Conservation (phyloP, 2,888 invertebrate genomes). For the Phengaris arion region DNA sequence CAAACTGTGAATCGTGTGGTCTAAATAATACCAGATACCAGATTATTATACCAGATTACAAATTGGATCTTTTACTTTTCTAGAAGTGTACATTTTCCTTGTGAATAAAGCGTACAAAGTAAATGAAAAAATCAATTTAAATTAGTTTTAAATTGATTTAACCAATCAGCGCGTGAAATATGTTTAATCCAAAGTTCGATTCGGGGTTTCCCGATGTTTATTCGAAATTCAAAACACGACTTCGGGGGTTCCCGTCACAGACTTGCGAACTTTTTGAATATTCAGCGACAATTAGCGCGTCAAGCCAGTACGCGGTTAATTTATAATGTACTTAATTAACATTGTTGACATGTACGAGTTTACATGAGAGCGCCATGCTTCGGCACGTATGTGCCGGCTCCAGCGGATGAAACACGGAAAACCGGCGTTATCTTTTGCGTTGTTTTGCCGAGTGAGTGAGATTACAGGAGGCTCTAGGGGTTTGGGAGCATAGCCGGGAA, state of each 20-base stretch:
- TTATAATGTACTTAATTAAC: neutral
- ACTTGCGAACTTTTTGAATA: slow-evolving; percentile 4
- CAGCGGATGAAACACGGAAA: too few relatives aligned
- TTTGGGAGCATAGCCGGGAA: too few relatives aligned
- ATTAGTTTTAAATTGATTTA: neutral
- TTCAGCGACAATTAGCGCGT: neutral
- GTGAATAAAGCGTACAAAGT: too few relatives aligned
- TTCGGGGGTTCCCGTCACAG: neutral
- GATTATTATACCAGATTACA: too few relatives aligned
- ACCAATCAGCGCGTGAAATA: neutral
- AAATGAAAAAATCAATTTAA: neutral
- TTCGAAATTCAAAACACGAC: neutral
- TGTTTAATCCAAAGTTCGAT: neutral
- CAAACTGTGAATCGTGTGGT: too few relatives aligned
- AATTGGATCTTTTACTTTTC: too few relatives aligned
- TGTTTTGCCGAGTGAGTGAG: too few relatives aligned
- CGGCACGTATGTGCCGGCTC: too few relatives aligned
- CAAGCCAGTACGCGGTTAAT: neutral
- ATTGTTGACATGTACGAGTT: neutral
- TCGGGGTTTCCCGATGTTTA: neutral
- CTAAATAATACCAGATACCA: too few relatives aligned
- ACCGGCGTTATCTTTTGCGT: too few relatives aligned
- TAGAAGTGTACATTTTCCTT: too few relatives aligned
- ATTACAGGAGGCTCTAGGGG: too few relatives aligned
- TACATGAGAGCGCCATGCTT: neutral